Evolutionary conservation across 1,140 invertebrate species (phyloP), one percentile per base, ranked within the genome.

Genomic region (Drosophila subobscura): DNA sequence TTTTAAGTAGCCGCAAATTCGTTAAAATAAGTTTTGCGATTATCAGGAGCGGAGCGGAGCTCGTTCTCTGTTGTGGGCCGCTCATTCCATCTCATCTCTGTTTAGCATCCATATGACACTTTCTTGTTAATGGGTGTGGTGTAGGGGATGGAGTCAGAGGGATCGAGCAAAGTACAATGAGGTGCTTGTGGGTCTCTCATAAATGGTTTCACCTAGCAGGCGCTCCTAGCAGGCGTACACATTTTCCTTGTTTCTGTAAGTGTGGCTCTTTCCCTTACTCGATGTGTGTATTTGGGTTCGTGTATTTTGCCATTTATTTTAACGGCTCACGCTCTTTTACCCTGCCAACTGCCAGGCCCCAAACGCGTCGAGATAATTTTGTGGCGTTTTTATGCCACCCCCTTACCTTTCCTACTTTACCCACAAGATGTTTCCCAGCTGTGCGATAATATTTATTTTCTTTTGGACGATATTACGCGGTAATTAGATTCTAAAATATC

Each of bases 401-500:
- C 16, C 20, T 14, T 42, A 4, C 16, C 4, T 0, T 2, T 23
- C 40, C 8, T 4, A 1, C n/a, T 16, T 20, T 23, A 8, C 14
- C 55, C 29, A 45, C 40, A 37, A 40, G 55, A 33, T 25, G 44
- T 44, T 74, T 83, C 83, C 83, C 83, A 86, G 83, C 83, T 86
- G 83, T 63, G 83, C 83, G 83, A 86, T 86, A 78, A 77, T 72
- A 47, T 71, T 53, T 50, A 45, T 53, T 79, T 61, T 74, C 61
- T 77, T 40, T 64, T 79, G 65, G 54, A 70, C 75, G 74, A 68
- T 88, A 81, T 86, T 88, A 65, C 58, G 67, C 74, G 83, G 83
- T 86, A 86, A 86, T 86, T 86, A 86, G 83, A 86, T 88, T 86
- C 88, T 86, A 86, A 86, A 86, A 86, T 86, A 88, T 88, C 63